Conservation (phyloP, 2,113 vertebrate species). For the Pituophis catenifer region DNA sequence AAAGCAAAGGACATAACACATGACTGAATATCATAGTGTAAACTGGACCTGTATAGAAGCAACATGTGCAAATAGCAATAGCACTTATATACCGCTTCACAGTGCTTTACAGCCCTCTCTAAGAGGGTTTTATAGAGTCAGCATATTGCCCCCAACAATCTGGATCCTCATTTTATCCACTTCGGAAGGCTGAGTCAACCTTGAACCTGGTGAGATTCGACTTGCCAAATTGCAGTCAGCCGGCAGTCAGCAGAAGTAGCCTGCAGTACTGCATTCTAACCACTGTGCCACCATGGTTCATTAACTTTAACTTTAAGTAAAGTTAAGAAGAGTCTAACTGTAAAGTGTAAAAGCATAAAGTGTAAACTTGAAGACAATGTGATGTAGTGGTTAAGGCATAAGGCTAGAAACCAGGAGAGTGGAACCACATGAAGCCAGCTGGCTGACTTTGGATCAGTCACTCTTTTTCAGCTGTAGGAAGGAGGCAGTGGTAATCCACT, state of each 20-base stretch:
- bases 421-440: not conserved
- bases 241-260: too few relatives aligned
- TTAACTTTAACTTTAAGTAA: not conserved
- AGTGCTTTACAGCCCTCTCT: too few relatives aligned
- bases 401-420: not conserved
- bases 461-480: not conserved
- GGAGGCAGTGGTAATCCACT: not conserved
- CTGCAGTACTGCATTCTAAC: too few relatives aligned
- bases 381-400: not conserved
- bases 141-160: too few relatives aligned
- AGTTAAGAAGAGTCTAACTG: not conserved
- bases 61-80: not conserved
- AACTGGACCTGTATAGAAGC: not conserved
- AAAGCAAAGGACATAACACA: not conserved
- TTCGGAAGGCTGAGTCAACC: too few relatives aligned
- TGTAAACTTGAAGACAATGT: not conserved
- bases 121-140: too few relatives aligned
- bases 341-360: not conserved
- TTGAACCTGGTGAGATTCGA: too few relatives aligned
- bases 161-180: too few relatives aligned
- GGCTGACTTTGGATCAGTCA: not conserved
- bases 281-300: too few relatives aligned
- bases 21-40: not conserved
- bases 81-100: too few relatives aligned
- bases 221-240: too few relatives aligned